Conservation (phyloP, 1,140 invertebrate genomes). For the Brachionus plicatilis region DNA sequence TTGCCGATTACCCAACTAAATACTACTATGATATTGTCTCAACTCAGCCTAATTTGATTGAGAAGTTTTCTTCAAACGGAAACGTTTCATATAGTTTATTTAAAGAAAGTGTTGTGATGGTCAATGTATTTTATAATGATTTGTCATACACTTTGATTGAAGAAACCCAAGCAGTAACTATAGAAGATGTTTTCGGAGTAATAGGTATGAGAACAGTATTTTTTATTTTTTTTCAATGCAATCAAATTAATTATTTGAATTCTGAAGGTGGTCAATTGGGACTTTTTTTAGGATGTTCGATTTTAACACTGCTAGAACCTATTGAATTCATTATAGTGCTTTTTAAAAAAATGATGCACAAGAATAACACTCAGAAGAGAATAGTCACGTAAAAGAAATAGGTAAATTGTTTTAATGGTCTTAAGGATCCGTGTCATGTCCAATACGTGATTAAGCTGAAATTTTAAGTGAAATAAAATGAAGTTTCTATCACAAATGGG, state of each 20-base stretch:
- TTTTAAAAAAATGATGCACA: background rate
- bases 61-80: background rate
- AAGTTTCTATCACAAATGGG: background rate
- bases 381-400: background rate
- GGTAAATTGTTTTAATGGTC: background rate
- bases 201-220: background rate
- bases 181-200: background rate
- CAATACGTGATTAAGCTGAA: background rate
- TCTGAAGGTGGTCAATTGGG: slow-evolving; percentile 10
- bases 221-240: background rate
- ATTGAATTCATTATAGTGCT: background rate
- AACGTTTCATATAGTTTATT: background rate
- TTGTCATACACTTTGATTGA: background rate
- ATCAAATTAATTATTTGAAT: background rate
- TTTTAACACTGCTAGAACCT: background rate
- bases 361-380: background rate
- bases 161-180: background rate
- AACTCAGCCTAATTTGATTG: background rate
- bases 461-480: no score
- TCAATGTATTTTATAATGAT: background rate
- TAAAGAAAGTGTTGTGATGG: background rate
- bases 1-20: background rate
- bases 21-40: background rate
- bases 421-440: background rate
- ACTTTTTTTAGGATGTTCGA: background rate